phyloP scores from a whole-genome alignment of 2,888 invertebrate species.

The Penaeus monodon region DNA sequence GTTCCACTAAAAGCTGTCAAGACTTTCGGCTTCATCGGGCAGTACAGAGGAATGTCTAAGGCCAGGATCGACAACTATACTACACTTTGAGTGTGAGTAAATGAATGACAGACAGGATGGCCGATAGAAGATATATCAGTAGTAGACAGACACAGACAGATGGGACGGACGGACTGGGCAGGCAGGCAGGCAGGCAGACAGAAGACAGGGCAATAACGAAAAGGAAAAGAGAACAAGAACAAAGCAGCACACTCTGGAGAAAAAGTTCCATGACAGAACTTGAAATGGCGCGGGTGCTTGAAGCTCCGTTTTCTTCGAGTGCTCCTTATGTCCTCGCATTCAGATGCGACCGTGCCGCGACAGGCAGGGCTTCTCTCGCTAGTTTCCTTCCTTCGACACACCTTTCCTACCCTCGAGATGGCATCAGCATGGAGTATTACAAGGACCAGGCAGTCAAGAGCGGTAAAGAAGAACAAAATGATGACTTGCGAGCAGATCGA shows the following conservation, averaged over 20 bases:
- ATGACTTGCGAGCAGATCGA: constrained; percentile 47
- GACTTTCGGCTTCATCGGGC: neutral
- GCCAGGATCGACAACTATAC: neutral
- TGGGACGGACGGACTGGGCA: neutral
- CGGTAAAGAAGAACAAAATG: constrained; percentile 60
- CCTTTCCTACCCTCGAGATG: constrained; percentile 39
- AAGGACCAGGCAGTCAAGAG: constrained; percentile 57
- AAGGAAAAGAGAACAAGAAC: neutral
- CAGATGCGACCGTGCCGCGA: neutral
- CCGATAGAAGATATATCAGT: neutral
- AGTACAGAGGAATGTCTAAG: constrained; percentile 46
- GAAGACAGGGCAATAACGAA: neutral
- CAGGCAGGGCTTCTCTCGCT: neutral
- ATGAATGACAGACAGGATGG: neutral
- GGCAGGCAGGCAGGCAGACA: too few relatives aligned
- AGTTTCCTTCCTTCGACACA: neutral
- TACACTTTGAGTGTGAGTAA: constrained; percentile 21
- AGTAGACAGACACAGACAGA: neutral
- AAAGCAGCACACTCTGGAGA: neutral
- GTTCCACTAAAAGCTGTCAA: too few relatives aligned
- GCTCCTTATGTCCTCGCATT: neutral
- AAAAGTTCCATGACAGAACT: neutral
- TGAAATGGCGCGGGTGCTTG: neutral
- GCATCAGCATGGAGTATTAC: constrained; percentile 53
- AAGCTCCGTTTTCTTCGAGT: neutral